Evolutionary conservation across 2,113 vertebrate genomes (phyloP).

Genomic region (Seriola quinqueradiata): DNA sequence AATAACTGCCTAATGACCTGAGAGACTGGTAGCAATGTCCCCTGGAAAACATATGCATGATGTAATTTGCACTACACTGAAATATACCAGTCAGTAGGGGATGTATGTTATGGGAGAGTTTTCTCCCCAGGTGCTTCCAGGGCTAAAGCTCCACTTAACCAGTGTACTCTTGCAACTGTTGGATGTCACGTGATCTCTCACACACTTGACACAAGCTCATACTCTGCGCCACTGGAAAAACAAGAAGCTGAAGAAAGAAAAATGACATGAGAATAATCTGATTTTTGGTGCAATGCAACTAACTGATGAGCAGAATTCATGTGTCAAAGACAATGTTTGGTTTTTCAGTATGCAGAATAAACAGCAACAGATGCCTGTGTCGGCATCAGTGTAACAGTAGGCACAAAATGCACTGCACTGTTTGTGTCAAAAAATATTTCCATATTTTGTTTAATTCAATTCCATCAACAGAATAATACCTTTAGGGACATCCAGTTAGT

Average conservation of each 20-base stretch:
- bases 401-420: background rate
- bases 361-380: slow-evolving; percentile 50
- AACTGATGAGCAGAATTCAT: slow-evolving; percentile 3
- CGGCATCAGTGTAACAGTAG: slow-evolving; percentile 4
- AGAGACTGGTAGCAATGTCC: slow-evolving; percentile 11
- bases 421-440: slow-evolving; percentile 21
- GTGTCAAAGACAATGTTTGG: slow-evolving; percentile 19
- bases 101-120: background rate
- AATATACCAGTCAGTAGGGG: slow-evolving; percentile 4
- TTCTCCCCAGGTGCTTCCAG: background rate
- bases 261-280: background rate
- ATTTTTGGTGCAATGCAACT: background rate
- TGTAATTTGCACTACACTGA: background rate
- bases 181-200: background rate
- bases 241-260: background rate
- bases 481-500: background rate
- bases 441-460: background rate
- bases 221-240: slow-evolving; percentile 13
- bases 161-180: background rate
- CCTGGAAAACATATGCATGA: slow-evolving; percentile 1
- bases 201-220: background rate
- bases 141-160: background rate
- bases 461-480: slow-evolving; percentile 10
- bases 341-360: slow-evolving; percentile 20
- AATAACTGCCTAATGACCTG: slow-evolving; percentile 47